phyloP scores from a whole-genome alignment of 2,888 invertebrate genomes.

The Nudaria mundana region DNA sequence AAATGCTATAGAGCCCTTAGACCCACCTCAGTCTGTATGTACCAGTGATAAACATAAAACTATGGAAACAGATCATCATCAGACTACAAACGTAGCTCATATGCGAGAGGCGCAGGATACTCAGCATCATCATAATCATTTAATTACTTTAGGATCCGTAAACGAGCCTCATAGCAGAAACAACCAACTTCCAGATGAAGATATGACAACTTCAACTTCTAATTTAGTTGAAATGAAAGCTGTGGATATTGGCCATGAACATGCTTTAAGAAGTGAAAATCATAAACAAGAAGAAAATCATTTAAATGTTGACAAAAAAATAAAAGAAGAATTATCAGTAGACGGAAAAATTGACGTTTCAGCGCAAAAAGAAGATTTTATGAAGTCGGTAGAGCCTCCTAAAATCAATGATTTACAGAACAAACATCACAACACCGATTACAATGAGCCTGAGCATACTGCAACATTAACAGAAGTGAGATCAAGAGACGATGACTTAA shows the following conservation, averaged over 20 bases:
- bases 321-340: constrained; percentile 8
- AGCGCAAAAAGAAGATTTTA: constrained; percentile 11
- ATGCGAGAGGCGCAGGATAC: constrained; percentile 19
- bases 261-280: constrained; percentile 20
- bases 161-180: constrained; percentile 7
- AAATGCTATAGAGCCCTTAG: constrained; percentile 18
- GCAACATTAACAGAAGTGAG: constrained; percentile 16
- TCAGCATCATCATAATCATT: not conserved
- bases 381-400: too few species aligned
- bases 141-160: constrained; percentile 1
- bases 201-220: constrained; percentile 36
- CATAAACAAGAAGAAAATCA: constrained; percentile 14
- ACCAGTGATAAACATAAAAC: constrained; percentile 12
- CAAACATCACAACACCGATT: constrained; percentile 14
- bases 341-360: not conserved
- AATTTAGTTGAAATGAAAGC: constrained; percentile 30
- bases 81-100: constrained; percentile 3
- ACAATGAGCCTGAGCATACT: constrained; percentile 1
- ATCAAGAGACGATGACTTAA: constrained; percentile 14
- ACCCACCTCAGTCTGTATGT: constrained; percentile 13
- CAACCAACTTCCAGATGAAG: constrained; percentile 17
- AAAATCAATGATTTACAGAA: constrained; percentile 2
- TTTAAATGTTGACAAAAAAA: constrained; percentile 11
- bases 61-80: constrained; percentile 9
- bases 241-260: constrained; percentile 17